phyloP scores from a whole-genome alignment of 1,140 invertebrate genomes.

The Diorhabda carinulata region DNA sequence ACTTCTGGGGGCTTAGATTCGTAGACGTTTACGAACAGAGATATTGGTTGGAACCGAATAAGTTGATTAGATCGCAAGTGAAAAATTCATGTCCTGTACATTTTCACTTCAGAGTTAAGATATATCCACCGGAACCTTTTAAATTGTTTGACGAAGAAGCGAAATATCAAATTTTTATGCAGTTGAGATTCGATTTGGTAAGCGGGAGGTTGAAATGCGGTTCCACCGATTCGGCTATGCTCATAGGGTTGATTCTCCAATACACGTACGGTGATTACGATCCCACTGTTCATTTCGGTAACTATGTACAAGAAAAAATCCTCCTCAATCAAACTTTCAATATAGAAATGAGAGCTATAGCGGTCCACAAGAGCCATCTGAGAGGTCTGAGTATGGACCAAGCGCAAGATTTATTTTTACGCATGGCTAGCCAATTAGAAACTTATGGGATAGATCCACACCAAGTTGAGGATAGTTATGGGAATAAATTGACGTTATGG shows the following conservation, averaged over 20 bases:
- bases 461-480: constrained; percentile 14
- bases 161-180: constrained; percentile 21
- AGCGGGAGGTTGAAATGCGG: constrained; percentile 23
- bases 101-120: constrained; percentile 26
- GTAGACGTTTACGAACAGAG: constrained; percentile 23
- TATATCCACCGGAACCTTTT: constrained; percentile 27
- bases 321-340: constrained; percentile 16
- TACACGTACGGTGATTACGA: constrained; percentile 20
- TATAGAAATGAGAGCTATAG: constrained; percentile 22
- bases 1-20: constrained; percentile 24
- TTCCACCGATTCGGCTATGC: constrained; percentile 19
- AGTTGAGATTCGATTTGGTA: constrained; percentile 24
- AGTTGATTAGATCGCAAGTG: constrained; percentile 24
- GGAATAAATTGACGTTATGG: constrained; percentile 20
- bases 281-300: constrained; percentile 7
- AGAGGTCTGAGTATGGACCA: constrained; percentile 9
- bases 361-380: constrained; percentile 26
- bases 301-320: constrained; percentile 23
- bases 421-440: constrained; percentile 24
- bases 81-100: constrained; percentile 15
- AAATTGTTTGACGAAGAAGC: constrained; percentile 19
- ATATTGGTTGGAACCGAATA: constrained; percentile 24
- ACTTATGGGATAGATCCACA: constrained; percentile 27
- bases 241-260: constrained; percentile 24
- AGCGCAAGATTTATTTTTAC: constrained; percentile 24